Base-by-base conservation (phyloP, 2,888 invertebrate genomes). In the Liodrosophila aerea region DNA sequence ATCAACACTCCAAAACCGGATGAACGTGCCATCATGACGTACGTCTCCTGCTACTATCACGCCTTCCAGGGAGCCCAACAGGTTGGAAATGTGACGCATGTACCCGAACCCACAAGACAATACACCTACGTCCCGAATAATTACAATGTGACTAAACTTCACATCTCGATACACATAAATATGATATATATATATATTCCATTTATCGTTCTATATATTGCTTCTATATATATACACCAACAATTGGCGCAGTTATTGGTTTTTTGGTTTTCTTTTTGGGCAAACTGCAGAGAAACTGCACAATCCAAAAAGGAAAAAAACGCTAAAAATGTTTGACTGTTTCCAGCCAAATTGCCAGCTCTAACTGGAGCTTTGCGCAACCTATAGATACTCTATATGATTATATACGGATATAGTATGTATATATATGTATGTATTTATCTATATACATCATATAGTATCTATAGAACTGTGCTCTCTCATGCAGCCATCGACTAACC, bases 41-140 rank as follows among this genome's bases (percentile, higher is more conserved):
- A 99, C 92, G 99, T 99, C 92, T 99, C 99, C 91, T 98, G 99
- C 93, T 99, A 98, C 94, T 99, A 99, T 93, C 99, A 99, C 93
- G 99, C 99, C 92, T 99, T 99, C 96, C 98, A 98, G 93, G 98
- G 99, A 92, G 97, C 97, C 91, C 97, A 97, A 93, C 97, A 98
- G 97, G 98, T 97, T 90, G 90, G 90, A 90, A 88, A 89, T 88
- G 87, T 88, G 88, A 89, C 88, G 88, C 88, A 90, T 88, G 89
- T 89, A 88, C 90, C 89, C 88, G 87, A 89, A 89, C 88, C 90
- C 87, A 89, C 89, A 89, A 88, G 89, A 90, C 86, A 88, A 89
- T 90, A 90, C 88, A 88, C 88, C 89, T 90, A 89, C 89, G 87
- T 89, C 89, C 89, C 89, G 89, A 89, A 89, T 89, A 88, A 88